These are phyloP conservation scores for Pontoporia blainvillei DNA, from an alignment of 2,113 vertebrate species.

Conservation along the genomic window DNA sequence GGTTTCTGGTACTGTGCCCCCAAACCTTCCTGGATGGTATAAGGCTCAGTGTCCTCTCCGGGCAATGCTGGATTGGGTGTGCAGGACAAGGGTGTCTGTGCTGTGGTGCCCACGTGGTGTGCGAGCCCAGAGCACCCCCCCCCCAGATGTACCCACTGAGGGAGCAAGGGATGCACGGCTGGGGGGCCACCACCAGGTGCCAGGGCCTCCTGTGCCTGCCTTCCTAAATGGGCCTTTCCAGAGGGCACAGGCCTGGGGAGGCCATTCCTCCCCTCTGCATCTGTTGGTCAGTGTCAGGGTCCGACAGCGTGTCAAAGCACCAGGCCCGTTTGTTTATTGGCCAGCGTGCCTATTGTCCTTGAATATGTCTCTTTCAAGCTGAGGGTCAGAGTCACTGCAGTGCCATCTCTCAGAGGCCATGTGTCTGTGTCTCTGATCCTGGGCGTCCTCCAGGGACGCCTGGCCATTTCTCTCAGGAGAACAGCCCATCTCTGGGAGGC, in stretches of 20 bases:
- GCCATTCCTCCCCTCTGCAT: neutral
- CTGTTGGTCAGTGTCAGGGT: neutral
- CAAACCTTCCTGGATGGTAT: neutral
- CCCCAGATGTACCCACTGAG: neutral
- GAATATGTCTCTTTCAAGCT: neutral
- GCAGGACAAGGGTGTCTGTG: neutral
- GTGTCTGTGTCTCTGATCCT: neutral
- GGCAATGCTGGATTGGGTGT: neutral
- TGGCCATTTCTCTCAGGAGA: neutral
- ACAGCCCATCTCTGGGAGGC: neutral
- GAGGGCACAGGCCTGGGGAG: neutral
- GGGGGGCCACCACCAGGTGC: neutral
- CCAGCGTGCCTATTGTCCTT: neutral
- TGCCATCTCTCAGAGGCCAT: neutral
- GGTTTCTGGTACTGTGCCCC: neutral
- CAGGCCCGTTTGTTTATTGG: neutral
- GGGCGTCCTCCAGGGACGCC: neutral
- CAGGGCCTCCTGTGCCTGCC: neutral
- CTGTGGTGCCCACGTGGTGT: accelerated
- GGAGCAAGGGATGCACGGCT: neutral
- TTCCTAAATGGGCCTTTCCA: neutral
- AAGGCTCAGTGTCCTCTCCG: neutral
- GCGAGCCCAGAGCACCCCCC: neutral
- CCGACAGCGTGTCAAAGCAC: neutral
- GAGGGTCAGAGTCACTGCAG: neutral